phyloP scores from a whole-genome alignment of 2,888 invertebrate species.

The Trachelus troglodyta region DNA sequence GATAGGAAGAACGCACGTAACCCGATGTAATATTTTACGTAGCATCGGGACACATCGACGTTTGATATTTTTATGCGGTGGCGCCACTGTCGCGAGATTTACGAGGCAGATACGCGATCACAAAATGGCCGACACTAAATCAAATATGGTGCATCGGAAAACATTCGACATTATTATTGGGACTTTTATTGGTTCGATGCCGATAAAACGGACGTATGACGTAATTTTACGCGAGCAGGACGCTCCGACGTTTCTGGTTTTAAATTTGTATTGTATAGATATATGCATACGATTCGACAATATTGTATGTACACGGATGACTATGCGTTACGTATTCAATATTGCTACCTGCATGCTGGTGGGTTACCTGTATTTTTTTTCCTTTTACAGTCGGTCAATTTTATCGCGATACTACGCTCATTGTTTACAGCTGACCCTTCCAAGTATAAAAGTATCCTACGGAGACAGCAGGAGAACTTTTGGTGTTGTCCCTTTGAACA shows the following conservation, averaged over 20 bases:
- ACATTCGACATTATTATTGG: slow-evolving; percentile 67
- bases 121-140: slow-evolving; percentile 67
- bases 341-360: neutral
- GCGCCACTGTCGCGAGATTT: slow-evolving; percentile 60
- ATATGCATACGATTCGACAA: neutral
- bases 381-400: slow-evolving; percentile 1
- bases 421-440: neutral
- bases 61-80: slow-evolving; percentile 66
- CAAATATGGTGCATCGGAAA: slow-evolving; percentile 66
- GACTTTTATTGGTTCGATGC: slow-evolving; percentile 65
- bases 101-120: slow-evolving; percentile 67
- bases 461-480: neutral
- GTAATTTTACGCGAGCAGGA: slow-evolving; percentile 21
- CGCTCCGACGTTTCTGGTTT: slow-evolving; percentile 1
- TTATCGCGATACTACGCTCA: slow-evolving; percentile 3
- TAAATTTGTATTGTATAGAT: neutral
- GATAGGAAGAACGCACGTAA: slow-evolving; percentile 31
- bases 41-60: slow-evolving; percentile 59
- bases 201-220: slow-evolving; percentile 37
- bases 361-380: neutral
- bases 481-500: neutral
- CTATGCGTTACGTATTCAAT: neutral
- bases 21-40: slow-evolving; percentile 63
- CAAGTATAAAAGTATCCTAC: neutral
- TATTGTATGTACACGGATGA: neutral